These are phyloP conservation scores for Chromoteleia sp. DNA, from an alignment of 2,888 invertebrate species.

Conservation along the genomic window DNA sequence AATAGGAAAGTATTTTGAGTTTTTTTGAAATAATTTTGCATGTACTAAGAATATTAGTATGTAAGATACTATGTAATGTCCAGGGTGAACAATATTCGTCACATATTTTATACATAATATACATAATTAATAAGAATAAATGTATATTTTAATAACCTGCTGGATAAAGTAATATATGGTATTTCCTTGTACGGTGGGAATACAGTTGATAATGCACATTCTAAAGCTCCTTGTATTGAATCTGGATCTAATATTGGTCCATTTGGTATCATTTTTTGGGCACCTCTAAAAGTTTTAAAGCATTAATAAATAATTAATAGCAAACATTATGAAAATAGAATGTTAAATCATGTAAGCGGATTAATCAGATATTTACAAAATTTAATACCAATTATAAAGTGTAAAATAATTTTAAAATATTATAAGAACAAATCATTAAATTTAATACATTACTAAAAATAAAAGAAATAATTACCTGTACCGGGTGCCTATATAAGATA, in stretches of 20 bases:
- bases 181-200: slow-evolving; percentile 81
- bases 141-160: slow-evolving; percentile 87
- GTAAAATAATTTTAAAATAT: background rate
- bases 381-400: no score
- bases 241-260: slow-evolving; percentile 86
- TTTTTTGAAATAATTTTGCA: no score
- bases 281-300: slow-evolving; percentile 86
- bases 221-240: slow-evolving; percentile 90
- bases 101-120: no score
- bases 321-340: background rate
- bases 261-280: slow-evolving; percentile 88
- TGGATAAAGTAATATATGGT: slow-evolving; percentile 88
- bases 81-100: background rate
- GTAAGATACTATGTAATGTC: no score
- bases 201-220: slow-evolving; percentile 86
- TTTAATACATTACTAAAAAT: slow-evolving; percentile 3
- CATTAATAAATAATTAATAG: background rate
- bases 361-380: no score
- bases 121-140: background rate
- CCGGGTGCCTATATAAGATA: slow-evolving; percentile 91
- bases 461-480: slow-evolving; percentile 87
- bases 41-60: no score
- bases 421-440: slow-evolving; percentile 6
- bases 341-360: background rate
- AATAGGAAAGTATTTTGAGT: no score